These are phyloP conservation scores for Sebastes dallii DNA, from an alignment of 2,797 vertebrate species.

Conservation along the genomic window DNA sequence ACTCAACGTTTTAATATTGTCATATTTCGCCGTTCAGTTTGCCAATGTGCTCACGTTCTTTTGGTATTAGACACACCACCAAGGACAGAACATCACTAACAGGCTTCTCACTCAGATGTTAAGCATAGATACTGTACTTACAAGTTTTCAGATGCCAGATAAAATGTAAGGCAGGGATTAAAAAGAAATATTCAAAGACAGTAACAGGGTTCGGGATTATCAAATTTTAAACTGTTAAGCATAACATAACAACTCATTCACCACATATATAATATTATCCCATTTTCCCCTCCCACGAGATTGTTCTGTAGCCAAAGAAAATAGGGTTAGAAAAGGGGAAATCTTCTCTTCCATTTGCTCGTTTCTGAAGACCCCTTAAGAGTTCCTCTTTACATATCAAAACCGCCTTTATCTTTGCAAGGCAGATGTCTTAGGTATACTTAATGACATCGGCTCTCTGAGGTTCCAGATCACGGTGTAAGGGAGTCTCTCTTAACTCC, in stretches of 20 bases:
- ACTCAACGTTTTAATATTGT: constrained; percentile 60
- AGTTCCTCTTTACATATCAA: constrained; percentile 70
- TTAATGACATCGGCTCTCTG: constrained; percentile 43
- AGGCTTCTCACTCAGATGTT: constrained; percentile 75
- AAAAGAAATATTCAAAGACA: constrained; percentile 79
- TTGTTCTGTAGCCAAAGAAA: constrained; percentile 73
- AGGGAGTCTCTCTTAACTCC: constrained; percentile 21
- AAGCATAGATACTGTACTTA: constrained; percentile 76
- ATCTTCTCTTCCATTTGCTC: constrained; percentile 43
- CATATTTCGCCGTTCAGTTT: constrained; percentile 69
- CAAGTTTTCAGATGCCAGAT: constrained; percentile 77
- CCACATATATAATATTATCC: constrained; percentile 71
- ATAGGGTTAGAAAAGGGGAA: constrained; percentile 73
- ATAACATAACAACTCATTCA: constrained; percentile 75
- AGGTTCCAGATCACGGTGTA: constrained; percentile 21
- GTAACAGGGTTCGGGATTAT: constrained; percentile 71
- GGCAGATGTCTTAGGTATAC: constrained; percentile 45
- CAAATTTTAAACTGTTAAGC: constrained; percentile 78
- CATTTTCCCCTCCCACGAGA: constrained; percentile 42
- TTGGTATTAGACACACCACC: constrained; percentile 76
- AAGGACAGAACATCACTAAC: constrained; percentile 78
- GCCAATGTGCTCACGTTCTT: constrained; percentile 71
- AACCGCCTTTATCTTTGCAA: constrained; percentile 61
- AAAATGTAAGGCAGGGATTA: constrained; percentile 73
- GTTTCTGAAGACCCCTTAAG: constrained; percentile 46